These are phyloP conservation scores for Quiscalus mexicanus DNA, from an alignment of 2,113 vertebrate species.

Conservation along the genomic window DNA sequence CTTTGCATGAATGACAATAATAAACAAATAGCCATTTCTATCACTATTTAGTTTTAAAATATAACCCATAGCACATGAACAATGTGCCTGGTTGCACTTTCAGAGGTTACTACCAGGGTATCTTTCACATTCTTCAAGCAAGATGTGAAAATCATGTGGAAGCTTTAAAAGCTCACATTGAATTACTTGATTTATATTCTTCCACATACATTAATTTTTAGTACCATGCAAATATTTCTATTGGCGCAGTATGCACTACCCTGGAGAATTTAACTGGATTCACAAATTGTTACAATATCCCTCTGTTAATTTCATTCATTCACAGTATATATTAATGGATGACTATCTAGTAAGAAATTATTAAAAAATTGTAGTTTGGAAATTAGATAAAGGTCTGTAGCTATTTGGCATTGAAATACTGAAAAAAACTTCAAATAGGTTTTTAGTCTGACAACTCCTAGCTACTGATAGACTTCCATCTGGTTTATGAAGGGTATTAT, in stretches of 20 bases:
- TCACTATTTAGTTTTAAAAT: not conserved
- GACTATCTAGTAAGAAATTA: not conserved
- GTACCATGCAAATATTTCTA: slow-evolving; percentile 23
- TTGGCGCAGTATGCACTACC: not conserved
- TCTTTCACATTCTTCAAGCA: not conserved
- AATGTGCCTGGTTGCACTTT: not conserved
- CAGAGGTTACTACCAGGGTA: not conserved
- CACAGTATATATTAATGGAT: not conserved
- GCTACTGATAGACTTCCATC: not conserved
- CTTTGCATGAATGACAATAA: not conserved
- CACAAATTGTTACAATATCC: not conserved
- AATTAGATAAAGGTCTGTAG: not conserved
- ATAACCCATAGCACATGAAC: not conserved
- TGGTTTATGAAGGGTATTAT: not conserved
- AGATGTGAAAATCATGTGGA: not conserved
- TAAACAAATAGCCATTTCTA: not conserved
- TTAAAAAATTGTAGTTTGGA: not conserved
- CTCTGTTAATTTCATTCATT: not conserved
- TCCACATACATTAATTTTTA: slow-evolving; percentile 36
- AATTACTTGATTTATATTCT: slow-evolving; percentile 20
- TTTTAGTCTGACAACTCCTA: not conserved
- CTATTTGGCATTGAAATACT: not conserved
- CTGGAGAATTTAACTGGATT: slow-evolving; percentile 23
- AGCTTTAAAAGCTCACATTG: not conserved
- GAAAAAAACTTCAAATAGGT: not conserved